These are phyloP conservation scores for Choristoneura rosaceana DNA, from an alignment of 2,888 invertebrate genomes.

Conservation along the genomic window DNA sequence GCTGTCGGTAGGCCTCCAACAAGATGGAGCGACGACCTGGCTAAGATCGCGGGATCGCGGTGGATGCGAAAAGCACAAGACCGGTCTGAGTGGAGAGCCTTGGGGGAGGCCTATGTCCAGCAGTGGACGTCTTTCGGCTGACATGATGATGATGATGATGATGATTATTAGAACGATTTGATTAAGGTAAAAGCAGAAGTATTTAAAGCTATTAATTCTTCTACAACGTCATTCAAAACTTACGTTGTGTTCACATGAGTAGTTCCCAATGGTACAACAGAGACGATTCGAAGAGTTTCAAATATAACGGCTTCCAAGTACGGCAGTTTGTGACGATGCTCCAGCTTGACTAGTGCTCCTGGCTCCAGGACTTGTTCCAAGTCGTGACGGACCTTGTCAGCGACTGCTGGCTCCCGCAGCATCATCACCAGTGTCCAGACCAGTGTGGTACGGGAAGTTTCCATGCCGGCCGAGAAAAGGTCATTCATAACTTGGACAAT, in stretches of 20 bases:
- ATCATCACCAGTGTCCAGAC: constrained; percentile 94
- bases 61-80: too few relatives aligned
- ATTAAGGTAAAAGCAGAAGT: too few relatives aligned
- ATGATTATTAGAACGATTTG: too few relatives aligned
- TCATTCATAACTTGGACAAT: constrained; percentile 95
- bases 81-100: too few relatives aligned
- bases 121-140: too few relatives aligned
- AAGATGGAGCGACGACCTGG: too few relatives aligned
- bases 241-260: constrained; percentile 93
- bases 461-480: constrained; percentile 95
- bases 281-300: constrained; percentile 91
- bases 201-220: too few relatives aligned
- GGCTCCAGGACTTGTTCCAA: constrained; percentile 90
- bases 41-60: too few relatives aligned
- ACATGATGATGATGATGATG: too few relatives aligned
- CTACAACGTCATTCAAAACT: background rate
- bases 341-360: constrained; percentile 89
- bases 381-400: constrained; percentile 90
- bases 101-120: too few relatives aligned
- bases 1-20: too few relatives aligned
- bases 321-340: constrained; percentile 90
- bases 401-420: constrained; percentile 90
- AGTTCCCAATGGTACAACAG: constrained; percentile 93
- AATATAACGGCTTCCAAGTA: constrained; percentile 92
- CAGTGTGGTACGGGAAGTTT: constrained; percentile 92